Base-by-base conservation (phyloP, 2,888 invertebrate species). In the Caenorhabditis macrosperma region DNA sequence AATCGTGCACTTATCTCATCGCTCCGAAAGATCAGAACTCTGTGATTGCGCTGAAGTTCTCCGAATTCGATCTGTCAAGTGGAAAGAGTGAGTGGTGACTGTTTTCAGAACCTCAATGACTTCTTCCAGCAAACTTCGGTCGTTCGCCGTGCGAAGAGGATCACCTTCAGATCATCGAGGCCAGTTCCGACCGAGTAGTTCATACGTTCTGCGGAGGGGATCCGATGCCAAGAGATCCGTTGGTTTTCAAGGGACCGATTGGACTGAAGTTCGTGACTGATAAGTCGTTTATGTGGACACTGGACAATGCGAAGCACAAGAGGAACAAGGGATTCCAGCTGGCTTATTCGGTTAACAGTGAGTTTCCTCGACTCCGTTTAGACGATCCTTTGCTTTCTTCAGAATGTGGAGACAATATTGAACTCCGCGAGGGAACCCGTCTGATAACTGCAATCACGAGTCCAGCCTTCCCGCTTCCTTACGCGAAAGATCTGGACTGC, bases 381-480 rank as follows among this genome's bases (percentile, higher is more conserved):
- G 5, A 41, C n/a, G 20, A 26, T 20, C 4, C 20, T 22, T 50
- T 50, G 7, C 20, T 10, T 22, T 12, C 54, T 78, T 68, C 79
- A 83, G 88, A 85, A 54, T 89, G 89, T 64, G 89, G 89, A 22
- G 88, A 87, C 41, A 79, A 82, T 9, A 78, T 88, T 48, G 67
- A 81, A 9, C 81, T 89, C 44, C 72, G 48, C 20, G 82, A 84
- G 9, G 82, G 69, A 5, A 57, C 50, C 2, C 59, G 74, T 1
- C 48, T 74, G 9, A 12, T 61, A 24, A 72, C 79, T 12, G 6
- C 69, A 0, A 48, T 82, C 44, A 63, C 76, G 0, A 86, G 87
- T 20, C 90, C 90, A 12, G 88, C 85, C 1, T 90, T 85, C 82
- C 90, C 90, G 17, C 78, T 89, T n/a, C 84, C 85, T 1, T 89